Percentiles rank a stretch among this genome's conserved stretches.
Conservation (phyloP, 2,888 invertebrate species). For the Cetonia aurata region DNA sequence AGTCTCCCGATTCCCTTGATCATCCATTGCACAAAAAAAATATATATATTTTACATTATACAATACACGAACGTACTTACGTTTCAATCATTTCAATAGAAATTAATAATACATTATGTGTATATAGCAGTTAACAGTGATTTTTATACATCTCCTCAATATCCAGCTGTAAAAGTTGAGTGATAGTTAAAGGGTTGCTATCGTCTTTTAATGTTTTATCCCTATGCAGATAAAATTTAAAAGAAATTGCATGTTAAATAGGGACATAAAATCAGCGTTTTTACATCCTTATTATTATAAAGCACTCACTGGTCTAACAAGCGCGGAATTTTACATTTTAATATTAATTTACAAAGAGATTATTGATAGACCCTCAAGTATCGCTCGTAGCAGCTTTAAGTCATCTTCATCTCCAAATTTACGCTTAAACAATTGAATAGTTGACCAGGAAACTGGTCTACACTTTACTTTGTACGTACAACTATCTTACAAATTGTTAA, state of each 20-base stretch:
- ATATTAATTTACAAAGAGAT: not conserved
- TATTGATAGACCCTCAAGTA: conserved; percentile 7
- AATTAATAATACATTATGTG: conserved; percentile 30
- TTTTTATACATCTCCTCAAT: conserved; percentile 24
- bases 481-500: conserved; percentile 33
- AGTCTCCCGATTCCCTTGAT: conserved; percentile 44
- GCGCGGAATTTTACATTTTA: no score
- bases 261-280: no score
- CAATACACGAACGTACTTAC: conserved; percentile 40
- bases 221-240: no score
- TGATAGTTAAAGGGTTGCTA: conserved; percentile 22
- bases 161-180: conserved; percentile 8
- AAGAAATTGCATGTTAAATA: no score
- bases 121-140: conserved; percentile 33
- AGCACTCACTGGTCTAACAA: no score
- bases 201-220: no score
- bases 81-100: conserved; percentile 29
- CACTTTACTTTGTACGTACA: conserved; percentile 41
- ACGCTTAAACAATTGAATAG: conserved; percentile 32
- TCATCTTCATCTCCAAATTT: conserved; percentile 2
- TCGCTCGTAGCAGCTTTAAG: conserved; percentile 18
- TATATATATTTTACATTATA: conserved; percentile 26
- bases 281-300: no score
- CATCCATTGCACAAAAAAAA: conserved; percentile 47
- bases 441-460: conserved; percentile 45